Evolutionary conservation across 2,888 invertebrate genomes (phyloP).

Genomic region (Drosophila limbata): DNA sequence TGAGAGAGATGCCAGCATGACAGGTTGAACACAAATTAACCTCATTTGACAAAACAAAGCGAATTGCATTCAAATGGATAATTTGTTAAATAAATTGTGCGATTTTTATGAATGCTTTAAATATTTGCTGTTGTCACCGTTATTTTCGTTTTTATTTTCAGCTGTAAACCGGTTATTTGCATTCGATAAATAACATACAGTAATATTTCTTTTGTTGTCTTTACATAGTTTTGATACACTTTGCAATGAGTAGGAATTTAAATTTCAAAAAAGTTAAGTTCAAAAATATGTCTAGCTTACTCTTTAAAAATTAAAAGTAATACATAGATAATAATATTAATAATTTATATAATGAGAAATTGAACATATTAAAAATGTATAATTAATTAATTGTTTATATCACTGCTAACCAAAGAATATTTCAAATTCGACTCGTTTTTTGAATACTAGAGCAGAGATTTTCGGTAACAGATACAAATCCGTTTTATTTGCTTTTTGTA

Average conservation of each 20-base stretch:
- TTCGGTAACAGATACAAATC: slow-evolving; percentile 69
- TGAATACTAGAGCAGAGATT: slow-evolving; percentile 24
- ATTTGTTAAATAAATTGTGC: slow-evolving; percentile 84
- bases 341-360: too few relatives aligned
- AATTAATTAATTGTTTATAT: too few relatives aligned
- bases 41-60: slow-evolving; percentile 85
- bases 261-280: not conserved
- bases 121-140: slow-evolving; percentile 39
- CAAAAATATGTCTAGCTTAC: too few relatives aligned
- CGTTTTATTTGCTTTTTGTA: slow-evolving; percentile 72
- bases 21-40: slow-evolving; percentile 84
- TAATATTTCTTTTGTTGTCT: slow-evolving; percentile 64
- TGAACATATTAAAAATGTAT: too few relatives aligned
- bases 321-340: not conserved
- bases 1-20: slow-evolving; percentile 7
- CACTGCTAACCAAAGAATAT: too few relatives aligned
- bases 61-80: slow-evolving; percentile 77
- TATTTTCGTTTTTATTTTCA: slow-evolving; percentile 14
- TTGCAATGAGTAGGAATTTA: not conserved
- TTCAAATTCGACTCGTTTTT: not conserved
- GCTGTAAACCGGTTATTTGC: slow-evolving; percentile 70
- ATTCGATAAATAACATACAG: slow-evolving; percentile 68
- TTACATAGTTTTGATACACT: slow-evolving; percentile 29
- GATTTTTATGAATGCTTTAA: slow-evolving; percentile 65
- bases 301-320: too few relatives aligned